These are phyloP conservation scores for Diaprepes abbreviatus DNA, from an alignment of 2,888 invertebrate genomes.

Conservation along the genomic window DNA sequence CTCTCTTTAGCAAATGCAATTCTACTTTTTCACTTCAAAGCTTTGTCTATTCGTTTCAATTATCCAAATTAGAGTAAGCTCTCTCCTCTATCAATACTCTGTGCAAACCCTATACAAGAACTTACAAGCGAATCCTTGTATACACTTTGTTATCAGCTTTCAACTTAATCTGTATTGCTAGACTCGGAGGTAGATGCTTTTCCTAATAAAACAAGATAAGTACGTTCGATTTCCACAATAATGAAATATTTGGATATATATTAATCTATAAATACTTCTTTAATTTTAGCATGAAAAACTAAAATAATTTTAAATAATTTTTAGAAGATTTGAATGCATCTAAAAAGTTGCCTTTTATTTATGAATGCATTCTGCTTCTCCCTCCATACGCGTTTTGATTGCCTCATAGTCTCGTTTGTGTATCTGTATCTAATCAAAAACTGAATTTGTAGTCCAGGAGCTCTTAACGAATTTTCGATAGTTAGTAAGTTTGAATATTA, in stretches of 20 bases:
- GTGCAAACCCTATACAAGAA: constrained; percentile 11
- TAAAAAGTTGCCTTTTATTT: no score
- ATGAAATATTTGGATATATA: not conserved
- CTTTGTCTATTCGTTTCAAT: constrained; percentile 9
- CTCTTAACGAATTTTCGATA: no score
- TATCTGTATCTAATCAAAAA: no score
- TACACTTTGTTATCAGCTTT: constrained; percentile 22
- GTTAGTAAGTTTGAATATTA: no score
- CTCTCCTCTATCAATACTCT: constrained; percentile 11
- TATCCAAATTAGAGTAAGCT: constrained; percentile 23
- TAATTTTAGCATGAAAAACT: no score
- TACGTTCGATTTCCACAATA: constrained; percentile 1
- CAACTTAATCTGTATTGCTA: constrained; percentile 17
- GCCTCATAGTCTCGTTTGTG: no score
- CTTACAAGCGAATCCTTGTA: constrained; percentile 12
- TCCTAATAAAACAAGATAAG: constrained; percentile 11
- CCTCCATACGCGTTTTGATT: no score
- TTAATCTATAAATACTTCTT: no score
- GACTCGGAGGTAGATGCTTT: constrained; percentile 11
- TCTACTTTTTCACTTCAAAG: not conserved
- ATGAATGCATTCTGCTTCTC: no score
- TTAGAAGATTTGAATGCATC: no score
- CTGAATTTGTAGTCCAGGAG: no score
- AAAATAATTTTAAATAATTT: no score
- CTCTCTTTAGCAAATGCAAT: not conserved